Evolutionary conservation across 53 echinoderm and acorn worm species (phyloP).

Genomic region (Paelopatides confundens): DNA sequence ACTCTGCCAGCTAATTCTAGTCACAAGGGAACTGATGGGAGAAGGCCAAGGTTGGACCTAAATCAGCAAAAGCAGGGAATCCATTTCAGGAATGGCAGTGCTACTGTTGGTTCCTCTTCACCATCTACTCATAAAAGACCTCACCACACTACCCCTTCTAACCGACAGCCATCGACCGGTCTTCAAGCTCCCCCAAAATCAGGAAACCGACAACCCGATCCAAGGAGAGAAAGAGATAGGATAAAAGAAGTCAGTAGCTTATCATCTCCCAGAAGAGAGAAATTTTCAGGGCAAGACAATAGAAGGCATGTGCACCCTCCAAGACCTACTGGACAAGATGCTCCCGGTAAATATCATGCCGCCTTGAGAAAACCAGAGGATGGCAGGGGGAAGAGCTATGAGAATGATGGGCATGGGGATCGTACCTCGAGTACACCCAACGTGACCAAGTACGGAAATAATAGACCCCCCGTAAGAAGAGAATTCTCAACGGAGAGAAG

Average conservation of each 20-base stretch:
- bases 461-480: neutral
- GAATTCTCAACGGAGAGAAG: neutral
- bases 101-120: neutral
- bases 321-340: too few relatives aligned
- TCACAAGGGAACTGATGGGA: neutral
- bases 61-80: neutral
- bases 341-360: neutral
- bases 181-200: neutral
- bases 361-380: neutral
- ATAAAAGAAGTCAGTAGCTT: neutral
- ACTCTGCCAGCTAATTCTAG: neutral
- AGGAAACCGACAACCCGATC: neutral
- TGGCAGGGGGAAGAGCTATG: neutral
- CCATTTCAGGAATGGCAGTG: neutral
- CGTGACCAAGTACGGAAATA: neutral
- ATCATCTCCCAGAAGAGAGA: neutral
- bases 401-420: neutral
- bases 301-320: neutral
- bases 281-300: neutral
- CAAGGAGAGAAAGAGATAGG: neutral
- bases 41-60: neutral
- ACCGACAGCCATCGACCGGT: neutral
- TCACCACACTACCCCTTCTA: neutral
- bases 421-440: neutral
- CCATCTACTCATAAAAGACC: slow-evolving; percentile 13